Percentiles rank a stretch among this genome's conserved stretches.
These are phyloP conservation scores for Ichneumoninae sp. DNA, from an alignment of 2,888 invertebrate genomes.

Conservation along the genomic window DNA sequence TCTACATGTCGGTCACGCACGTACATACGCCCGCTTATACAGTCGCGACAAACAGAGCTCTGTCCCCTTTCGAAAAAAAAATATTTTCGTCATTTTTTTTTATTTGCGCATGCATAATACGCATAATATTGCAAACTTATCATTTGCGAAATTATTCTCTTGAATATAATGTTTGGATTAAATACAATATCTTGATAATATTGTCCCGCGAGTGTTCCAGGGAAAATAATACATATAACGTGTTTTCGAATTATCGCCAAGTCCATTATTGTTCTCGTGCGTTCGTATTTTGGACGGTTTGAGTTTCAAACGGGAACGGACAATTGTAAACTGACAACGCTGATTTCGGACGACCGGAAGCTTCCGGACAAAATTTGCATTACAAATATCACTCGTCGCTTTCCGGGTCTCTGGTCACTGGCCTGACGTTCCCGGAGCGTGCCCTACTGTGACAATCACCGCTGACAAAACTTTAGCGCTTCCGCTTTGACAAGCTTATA, in stretches of 20 bases:
- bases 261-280: neutral
- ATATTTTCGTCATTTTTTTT: neutral
- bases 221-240: neutral
- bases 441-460: constrained; percentile 34
- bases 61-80: neutral
- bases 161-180: constrained; percentile 2
- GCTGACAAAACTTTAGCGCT: constrained; percentile 50
- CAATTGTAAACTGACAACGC: neutral
- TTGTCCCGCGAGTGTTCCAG: neutral
- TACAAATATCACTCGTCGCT: constrained; percentile 39
- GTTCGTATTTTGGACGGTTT: neutral
- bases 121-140: neutral
- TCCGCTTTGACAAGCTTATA: constrained; percentile 32
- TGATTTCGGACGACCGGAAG: constrained; percentile 36
- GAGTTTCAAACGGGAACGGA: neutral
- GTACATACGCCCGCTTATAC: neutral
- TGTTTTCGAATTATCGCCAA: neutral
- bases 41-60: constrained; percentile 10
- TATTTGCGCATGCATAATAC: neutral
- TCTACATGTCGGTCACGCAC: constrained; percentile 4
- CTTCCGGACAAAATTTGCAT: constrained; percentile 51
- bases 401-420: constrained; percentile 59
- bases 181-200: constrained; percentile 1
- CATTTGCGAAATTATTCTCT: neutral
- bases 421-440: constrained; percentile 49